Conservation (phyloP, 1,140 invertebrate species). For the Thaumetopoea pityocampa region DNA sequence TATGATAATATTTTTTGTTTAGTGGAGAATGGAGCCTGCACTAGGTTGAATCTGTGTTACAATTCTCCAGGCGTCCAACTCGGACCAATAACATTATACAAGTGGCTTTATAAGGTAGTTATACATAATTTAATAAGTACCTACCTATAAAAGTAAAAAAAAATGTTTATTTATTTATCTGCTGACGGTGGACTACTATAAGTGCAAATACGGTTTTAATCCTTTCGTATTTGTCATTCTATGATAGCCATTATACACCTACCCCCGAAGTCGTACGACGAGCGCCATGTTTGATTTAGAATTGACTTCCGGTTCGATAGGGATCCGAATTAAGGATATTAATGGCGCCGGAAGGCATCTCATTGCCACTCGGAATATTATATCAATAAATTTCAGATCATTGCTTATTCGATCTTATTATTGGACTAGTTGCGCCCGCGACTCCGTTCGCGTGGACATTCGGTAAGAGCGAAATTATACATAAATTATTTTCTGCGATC, state of each 20-base stretch:
- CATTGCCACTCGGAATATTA: constrained; percentile 42
- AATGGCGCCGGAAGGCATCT: constrained; percentile 41
- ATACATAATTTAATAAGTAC: too few species aligned
- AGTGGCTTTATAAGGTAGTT: too few species aligned
- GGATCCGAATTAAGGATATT: constrained; percentile 48
- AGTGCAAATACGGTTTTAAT: constrained; percentile 23
- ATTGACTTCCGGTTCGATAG: constrained; percentile 53
- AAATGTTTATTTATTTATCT: too few species aligned
- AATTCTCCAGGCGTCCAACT: too few species aligned
- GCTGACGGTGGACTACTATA: too few species aligned
- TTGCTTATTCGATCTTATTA: constrained; percentile 23
- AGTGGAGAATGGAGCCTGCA: too few species aligned
- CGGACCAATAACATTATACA: too few species aligned
- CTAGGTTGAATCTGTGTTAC: too few species aligned
- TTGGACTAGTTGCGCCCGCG: constrained; percentile 2
- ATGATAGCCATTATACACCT: constrained; percentile 56
- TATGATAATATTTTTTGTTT: too few species aligned
- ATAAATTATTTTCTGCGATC: not conserved
- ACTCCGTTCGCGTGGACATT: too few species aligned
- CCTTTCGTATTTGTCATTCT: constrained; percentile 33
- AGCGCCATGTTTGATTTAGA: constrained; percentile 62
- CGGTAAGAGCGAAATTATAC: constrained; percentile 3
- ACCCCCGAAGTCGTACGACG: constrained; percentile 41
- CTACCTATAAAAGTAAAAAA: too few species aligned
- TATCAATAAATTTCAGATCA: constrained; percentile 44